Base-by-base conservation (phyloP, 2,888 invertebrate species). In the Agelastica alni region DNA sequence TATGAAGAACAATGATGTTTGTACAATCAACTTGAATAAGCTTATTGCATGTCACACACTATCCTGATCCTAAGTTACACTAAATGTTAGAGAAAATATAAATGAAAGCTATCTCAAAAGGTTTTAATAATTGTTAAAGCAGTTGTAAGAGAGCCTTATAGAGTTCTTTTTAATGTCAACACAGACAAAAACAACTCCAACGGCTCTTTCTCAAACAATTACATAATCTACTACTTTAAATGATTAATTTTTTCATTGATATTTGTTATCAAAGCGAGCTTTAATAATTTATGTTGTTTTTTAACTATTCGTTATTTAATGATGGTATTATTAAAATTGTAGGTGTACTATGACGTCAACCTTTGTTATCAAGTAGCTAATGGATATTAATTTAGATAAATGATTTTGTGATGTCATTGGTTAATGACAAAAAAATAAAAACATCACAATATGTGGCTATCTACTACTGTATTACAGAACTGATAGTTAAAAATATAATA, bases 311-410 rank as follows among this genome's bases (percentile, higher is more conserved):
- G 2, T 16, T 43, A 17, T 30, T 30, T 12, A 16, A 43, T 43
- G 2, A n/a, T 2, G 13, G 12, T 16, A 18, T 43, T 10, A 30
- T 16, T 28, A 17, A 17, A 17, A 14, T 30, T 6, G 43, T 43
- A 17, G 43, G 43, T 10, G 43, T 30, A n/a, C 1, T 16, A 9
- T 43, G 43, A 43, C 43, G 43, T 43, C 30, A 28, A 30, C 17
- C 28, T 30, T 43, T 43, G 43, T 43, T 43, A 17, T 12, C 43
- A 28, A 17, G 28, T 28, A 30, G 28, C 4, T 30, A 16, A 43
- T 43, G 30, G 43, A 43, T 30, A 43, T 14, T 43, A 28, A 30
- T 43, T 43, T 30, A 43, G 12, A 30, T 30, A 30, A 31, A 39
- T 39, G 17, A 39, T 20, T 12, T 2, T 18, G 18, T 39, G 37